Evolutionary conservation across 2,113 vertebrate species (phyloP).

Genomic region (Hippocampus comes): DNA sequence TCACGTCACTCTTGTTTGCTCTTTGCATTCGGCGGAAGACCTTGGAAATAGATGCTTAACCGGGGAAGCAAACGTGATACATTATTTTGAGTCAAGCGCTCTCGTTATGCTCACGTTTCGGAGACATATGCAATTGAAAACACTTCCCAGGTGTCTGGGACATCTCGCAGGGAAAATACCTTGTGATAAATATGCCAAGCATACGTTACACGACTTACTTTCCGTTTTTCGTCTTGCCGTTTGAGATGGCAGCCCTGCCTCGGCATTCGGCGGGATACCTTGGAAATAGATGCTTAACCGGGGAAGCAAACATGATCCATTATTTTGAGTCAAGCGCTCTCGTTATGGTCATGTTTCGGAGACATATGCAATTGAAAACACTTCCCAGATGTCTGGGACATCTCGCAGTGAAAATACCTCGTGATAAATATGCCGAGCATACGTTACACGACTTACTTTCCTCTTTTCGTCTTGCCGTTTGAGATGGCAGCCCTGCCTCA

Average conservation of each 20-base stretch:
- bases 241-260: too few species aligned
- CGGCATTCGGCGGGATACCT: conserved; percentile 30
- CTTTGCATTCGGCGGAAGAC: conserved; percentile 41
- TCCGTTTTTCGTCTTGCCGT: too few species aligned
- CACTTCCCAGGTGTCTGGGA: not conserved
- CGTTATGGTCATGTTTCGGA: not conserved
- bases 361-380: not conserved
- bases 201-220: too few species aligned
- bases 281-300: conserved; percentile 14
- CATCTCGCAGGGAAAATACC: not conserved
- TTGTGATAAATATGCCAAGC: too few species aligned
- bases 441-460: too few species aligned
- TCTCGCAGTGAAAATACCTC: too few species aligned
- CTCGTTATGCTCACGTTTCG: not conserved
- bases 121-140: not conserved
- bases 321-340: not conserved
- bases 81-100: not conserved
- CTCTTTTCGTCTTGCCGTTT: too few species aligned
- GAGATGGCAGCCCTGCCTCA: too few species aligned
- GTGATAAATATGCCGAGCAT: too few species aligned
- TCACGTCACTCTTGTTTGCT: conserved; percentile 31
- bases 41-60: conserved; percentile 18
- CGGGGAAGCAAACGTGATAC: not conserved
- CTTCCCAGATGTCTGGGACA: not conserved
- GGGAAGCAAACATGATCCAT: not conserved